These are phyloP conservation scores for Dryomyza anilis DNA, from an alignment of 2,888 invertebrate genomes.

Conservation along the genomic window DNA sequence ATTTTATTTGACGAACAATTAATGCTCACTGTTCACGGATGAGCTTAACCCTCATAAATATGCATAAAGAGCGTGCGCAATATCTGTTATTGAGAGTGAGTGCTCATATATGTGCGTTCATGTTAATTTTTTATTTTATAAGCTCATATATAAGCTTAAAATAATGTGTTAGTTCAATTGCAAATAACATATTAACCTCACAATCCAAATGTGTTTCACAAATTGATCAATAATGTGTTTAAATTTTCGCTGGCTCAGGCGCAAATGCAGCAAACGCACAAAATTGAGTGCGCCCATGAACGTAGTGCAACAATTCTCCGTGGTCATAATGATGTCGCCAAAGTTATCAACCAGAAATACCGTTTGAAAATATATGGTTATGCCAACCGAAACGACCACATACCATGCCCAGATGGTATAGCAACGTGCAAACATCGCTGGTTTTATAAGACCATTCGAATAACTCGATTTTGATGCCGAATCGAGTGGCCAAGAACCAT, in stretches of 20 bases:
- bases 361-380: slow-evolving; percentile 55
- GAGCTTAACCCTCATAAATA: too few species aligned
- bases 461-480: background rate
- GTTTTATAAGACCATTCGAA: background rate
- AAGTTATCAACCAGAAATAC: slow-evolving; percentile 51
- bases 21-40: too few species aligned
- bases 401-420: slow-evolving; percentile 56
- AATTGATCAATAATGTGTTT: slow-evolving; percentile 50
- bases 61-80: too few species aligned
- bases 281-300: slow-evolving; percentile 59
- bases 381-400: slow-evolving; percentile 51
- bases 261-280: slow-evolving; percentile 55
- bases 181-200: too few species aligned
- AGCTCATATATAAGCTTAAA: too few species aligned
- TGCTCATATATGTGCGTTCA: too few species aligned
- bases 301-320: slow-evolving; percentile 60
- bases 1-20: background rate
- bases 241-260: slow-evolving; percentile 47
- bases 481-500: slow-evolving; percentile 57
- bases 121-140: too few species aligned
- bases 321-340: slow-evolving; percentile 55
- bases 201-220: slow-evolving; percentile 54
- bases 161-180: too few species aligned
- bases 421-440: slow-evolving; percentile 4
- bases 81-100: background rate